Conservation (phyloP, 1,140 invertebrate genomes). For the Trichoplusia ni region DNA sequence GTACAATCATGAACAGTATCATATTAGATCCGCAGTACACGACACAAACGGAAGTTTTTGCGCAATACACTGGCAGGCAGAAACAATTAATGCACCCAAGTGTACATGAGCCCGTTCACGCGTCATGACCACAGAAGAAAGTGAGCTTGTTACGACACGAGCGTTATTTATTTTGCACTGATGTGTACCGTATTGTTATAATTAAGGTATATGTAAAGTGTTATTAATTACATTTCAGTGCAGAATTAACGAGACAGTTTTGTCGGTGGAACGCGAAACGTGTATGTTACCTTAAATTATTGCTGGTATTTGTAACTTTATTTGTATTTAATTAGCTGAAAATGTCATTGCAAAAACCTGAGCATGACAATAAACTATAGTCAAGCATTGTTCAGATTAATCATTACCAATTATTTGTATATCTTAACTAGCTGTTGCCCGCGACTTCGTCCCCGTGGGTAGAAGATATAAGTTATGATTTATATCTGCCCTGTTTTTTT, state of each 20-base stretch:
- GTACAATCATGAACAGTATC: neutral
- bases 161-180: constrained; percentile 28
- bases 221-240: neutral
- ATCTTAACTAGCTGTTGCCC: too few species aligned
- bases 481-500: too few species aligned
- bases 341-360: too few species aligned
- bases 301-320: neutral
- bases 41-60: constrained; percentile 44
- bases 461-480: too few species aligned
- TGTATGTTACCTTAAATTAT: too few species aligned
- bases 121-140: constrained; percentile 38
- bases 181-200: constrained; percentile 14
- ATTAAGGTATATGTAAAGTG: constrained; percentile 8
- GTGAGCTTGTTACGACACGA: constrained; percentile 37
- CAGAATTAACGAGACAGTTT: neutral
- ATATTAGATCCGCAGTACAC: constrained; percentile 11
- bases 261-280: too few species aligned
- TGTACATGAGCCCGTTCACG: constrained; percentile 39
- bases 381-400: too few species aligned
- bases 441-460: too few species aligned
- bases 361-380: too few species aligned
- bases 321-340: too few species aligned
- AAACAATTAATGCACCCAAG: constrained; percentile 39
- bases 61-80: constrained; percentile 33
- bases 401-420: too few species aligned